Base-by-base conservation (phyloP, 1,140 invertebrate genomes). In the Phymorhynchus buccinoides region DNA sequence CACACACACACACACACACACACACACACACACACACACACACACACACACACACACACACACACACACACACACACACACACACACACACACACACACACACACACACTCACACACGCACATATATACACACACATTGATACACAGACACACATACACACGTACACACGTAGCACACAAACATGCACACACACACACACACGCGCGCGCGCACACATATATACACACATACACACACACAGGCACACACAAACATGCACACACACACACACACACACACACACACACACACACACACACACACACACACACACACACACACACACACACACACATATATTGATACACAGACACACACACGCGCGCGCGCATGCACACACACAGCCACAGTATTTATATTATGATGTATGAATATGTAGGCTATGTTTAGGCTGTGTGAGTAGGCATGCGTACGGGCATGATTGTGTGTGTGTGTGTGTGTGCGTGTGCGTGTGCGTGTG, bases 251-350 rank as follows among this genome's bases (percentile, higher is more conserved):
- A 68, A 27, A 12, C 7, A 68, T 35, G 6, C 7, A 68, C 66
- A 68, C 66, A 68, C 66, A 68, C 66, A 68, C 66, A 68, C 66
- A 68, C 66, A 68, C 66, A 68, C 66, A 68, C 66, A 68, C 66
- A 68, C 66, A 68, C 27, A 68, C 66, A 68, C 66, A 68, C 66
- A 68, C 66, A 27, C 66, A 27, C 66, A 27, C 66, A 27, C 66
- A 68, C 66, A 68, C 66, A 68, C 66, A 68, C 66, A 68, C 66
- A 68, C 66, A 68, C 66, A 68, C 66, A 68, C 66, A 68, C 66
- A 68, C 66, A 68, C 66, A 68, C 66, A 68, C 66, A 68, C 66
- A 68, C 66, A 68, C 22, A 68, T 27, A 68, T 35, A 68, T 27
- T 68, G 27, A 7, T 68, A 68, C 7, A n/a, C n/a, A 68, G 32